A percentile compares a stretch with the other conserved stretches of the same genome.
phyloP scores from a whole-genome alignment of 1,140 invertebrate species.

The Saccostrea cuccullata region DNA sequence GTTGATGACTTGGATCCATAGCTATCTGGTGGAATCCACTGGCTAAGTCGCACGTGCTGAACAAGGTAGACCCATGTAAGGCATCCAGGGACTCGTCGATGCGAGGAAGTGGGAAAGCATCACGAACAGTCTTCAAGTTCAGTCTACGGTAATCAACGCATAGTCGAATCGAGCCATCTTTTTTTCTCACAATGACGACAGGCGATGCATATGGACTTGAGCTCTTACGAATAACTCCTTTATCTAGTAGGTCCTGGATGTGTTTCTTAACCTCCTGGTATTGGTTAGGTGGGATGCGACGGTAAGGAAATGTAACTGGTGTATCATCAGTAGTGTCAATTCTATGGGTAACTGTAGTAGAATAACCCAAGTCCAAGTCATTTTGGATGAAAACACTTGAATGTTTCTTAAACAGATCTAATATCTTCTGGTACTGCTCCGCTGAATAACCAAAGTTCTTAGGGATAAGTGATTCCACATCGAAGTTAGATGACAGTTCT shows the following conservation, averaged over 20 bases:
- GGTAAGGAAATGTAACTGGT: not conserved
- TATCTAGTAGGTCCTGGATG: not conserved
- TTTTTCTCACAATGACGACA: slow-evolving; percentile 51
- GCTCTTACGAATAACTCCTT: slow-evolving; percentile 45
- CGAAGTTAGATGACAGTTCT: not conserved
- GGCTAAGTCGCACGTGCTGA: slow-evolving; percentile 72
- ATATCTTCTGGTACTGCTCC: not conserved
- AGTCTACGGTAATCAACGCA: slow-evolving; percentile 49
- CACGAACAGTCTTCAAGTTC: slow-evolving; percentile 64
- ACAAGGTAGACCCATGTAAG: slow-evolving; percentile 62
- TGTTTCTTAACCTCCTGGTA: slow-evolving; percentile 48
- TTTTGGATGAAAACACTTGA: slow-evolving; percentile 17
- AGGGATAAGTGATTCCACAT: not conserved
- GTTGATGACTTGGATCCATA: slow-evolving; percentile 60
- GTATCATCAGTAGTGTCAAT: too few species aligned
- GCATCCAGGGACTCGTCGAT: slow-evolving; percentile 78
- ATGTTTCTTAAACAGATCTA: not conserved
- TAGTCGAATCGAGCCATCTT: slow-evolving; percentile 54
- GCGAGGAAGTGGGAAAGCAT: slow-evolving; percentile 80
- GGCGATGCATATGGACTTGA: slow-evolving; percentile 51
- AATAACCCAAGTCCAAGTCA: not conserved
- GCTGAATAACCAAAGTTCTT: not conserved
- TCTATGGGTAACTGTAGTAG: too few species aligned
- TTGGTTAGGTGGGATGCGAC: slow-evolving; percentile 38
- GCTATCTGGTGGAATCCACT: slow-evolving; percentile 60